A percentile compares a stretch with the other conserved stretches of the same genome.
These are phyloP conservation scores for Pristiophorus japonicus DNA, from an alignment of 2,113 vertebrate species.

Conservation along the genomic window DNA sequence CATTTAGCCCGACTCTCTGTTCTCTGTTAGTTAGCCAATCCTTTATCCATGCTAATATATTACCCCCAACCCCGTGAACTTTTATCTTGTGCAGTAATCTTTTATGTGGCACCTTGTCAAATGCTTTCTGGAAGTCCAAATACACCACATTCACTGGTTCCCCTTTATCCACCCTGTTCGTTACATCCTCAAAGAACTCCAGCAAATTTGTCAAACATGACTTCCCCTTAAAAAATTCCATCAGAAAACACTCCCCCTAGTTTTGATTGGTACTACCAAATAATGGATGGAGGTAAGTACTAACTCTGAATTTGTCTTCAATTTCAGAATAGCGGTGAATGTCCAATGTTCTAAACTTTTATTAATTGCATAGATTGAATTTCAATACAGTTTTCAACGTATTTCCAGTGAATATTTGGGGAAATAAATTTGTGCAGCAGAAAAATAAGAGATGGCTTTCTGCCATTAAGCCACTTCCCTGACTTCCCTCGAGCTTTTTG, in stretches of 20 bases:
- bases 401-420: neutral
- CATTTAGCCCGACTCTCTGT: too few species aligned
- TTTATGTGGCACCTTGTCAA: too few species aligned
- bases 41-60: too few species aligned
- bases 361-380: neutral
- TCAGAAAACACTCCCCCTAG: neutral
- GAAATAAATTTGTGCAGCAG: neutral
- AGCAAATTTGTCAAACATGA: too few species aligned
- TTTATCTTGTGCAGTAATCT: too few species aligned
- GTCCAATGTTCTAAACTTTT: neutral
- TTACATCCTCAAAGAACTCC: too few species aligned
- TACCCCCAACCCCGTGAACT: too few species aligned
- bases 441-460: neutral
- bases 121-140: too few species aligned
- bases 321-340: neutral
- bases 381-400: neutral
- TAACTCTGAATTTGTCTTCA: neutral
- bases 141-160: too few species aligned
- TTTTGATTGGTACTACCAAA: neutral
- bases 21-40: too few species aligned
- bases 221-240: too few species aligned
- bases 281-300: neutral
- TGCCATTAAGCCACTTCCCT: neutral
- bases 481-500: neutral
- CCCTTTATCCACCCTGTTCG: too few species aligned